Base-by-base conservation (phyloP, 1,140 invertebrate genomes). In the Cardiocondyla obscurior region DNA sequence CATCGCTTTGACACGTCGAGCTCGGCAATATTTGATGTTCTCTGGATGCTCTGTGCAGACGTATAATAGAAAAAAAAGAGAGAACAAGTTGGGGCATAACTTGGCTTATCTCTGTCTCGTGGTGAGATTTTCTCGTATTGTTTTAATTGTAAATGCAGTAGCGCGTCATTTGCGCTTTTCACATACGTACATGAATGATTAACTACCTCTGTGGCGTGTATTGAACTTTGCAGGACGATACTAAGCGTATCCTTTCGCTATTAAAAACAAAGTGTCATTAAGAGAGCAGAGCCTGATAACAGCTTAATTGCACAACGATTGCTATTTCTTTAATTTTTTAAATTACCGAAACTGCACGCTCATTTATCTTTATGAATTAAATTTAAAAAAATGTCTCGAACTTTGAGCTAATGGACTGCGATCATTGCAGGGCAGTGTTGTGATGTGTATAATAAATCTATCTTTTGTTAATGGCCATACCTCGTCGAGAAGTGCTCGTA, bases 401-500 rank as follows among this genome's bases (percentile, higher is more conserved):
- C 36, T 3, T 60, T n/a, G 1, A 58, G 28, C 16, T 10, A 36
- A 3, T 39, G 19, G 2, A 39, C 42, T 19, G 58, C 10, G 33
- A 62, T n/a, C n/a, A 14, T 62, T 10, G n/a, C n/a, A 33, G 16
- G 14, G 7, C 39, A 67, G 16, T 44, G 22, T 60, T 28, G 36
- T 42, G 14, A 46, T 16, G 36, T 46, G 8, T 39, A 19, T 42
- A 19, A 30, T n/a, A 7, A 19, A 30, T 60, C 16, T 8, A n/a
- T n/a, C 10, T 10, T 39, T 39, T 8, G n/a, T 60, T 30, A 3
- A 1, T 60, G n/a, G 22, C 14, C 58, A 2, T 92, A 97, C 96
- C 94, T 97, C 95, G 64, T 95, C 95, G 53, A 98, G 93, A 55
- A 97, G 92, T 69, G 94, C 93, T 19, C 95, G 92, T 72, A 98